Conservation (phyloP, 2,797 vertebrate species). For the Thunnus albacares region DNA sequence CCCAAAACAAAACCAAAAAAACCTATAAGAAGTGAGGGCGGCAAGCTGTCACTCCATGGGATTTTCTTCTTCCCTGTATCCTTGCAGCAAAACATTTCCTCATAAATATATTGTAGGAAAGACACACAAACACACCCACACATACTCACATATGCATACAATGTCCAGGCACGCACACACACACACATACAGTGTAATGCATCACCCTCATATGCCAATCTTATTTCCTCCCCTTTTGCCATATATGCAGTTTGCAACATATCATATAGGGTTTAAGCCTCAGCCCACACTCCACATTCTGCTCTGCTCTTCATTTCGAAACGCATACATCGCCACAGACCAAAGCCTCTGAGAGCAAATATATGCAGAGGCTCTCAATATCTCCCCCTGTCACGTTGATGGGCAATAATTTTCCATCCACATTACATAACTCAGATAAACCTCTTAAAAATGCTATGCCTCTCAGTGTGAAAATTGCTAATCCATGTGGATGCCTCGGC, state of each 20-base stretch:
- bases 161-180: background rate
- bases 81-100: conserved; percentile 11
- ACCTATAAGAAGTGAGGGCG: background rate
- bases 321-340: conserved; percentile 1
- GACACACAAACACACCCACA: conserved; percentile 28
- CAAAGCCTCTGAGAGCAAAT: conserved; percentile 15
- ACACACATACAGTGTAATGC: background rate
- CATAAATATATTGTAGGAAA: background rate
- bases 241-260: conserved; percentile 30
- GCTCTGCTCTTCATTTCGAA: conserved; percentile 33
- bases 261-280: conserved; percentile 52
- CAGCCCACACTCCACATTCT: conserved; percentile 49
- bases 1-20: background rate
- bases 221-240: conserved; percentile 11
- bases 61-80: background rate
- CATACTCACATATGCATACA: background rate
- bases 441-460: conserved; percentile 56
- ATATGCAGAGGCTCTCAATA: conserved; percentile 23
- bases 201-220: background rate
- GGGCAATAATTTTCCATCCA: conserved; percentile 53
- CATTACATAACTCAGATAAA: conserved; percentile 66
- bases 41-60: background rate
- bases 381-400: conserved; percentile 56
- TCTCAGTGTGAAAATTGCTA: conserved; percentile 54
- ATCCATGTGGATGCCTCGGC: conserved; percentile 40